Evolutionary conservation across 2,888 invertebrate genomes (phyloP).

Genomic region (Coelogynopora nodosa): DNA sequence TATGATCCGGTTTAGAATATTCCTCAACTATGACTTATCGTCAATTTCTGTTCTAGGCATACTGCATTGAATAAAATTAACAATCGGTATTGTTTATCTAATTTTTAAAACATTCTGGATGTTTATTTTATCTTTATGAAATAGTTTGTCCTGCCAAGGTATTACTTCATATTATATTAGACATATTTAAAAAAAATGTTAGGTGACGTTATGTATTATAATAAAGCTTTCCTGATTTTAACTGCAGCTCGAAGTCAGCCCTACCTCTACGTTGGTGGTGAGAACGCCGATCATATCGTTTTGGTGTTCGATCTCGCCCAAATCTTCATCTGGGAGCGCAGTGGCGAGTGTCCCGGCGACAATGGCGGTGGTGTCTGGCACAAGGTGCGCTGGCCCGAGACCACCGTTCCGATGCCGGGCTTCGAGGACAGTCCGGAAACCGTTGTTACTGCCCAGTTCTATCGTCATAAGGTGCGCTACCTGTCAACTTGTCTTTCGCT

Average conservation of each 20-base stretch:
- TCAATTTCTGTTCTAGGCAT: no score
- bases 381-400: background rate
- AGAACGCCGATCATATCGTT: background rate
- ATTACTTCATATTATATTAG: no score
- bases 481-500: background rate
- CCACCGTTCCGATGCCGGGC: background rate
- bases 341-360: background rate
- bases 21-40: no score
- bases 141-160: no score
- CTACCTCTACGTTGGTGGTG: background rate
- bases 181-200: no score
- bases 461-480: background rate
- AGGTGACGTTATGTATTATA: no score
- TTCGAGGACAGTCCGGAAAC: background rate
- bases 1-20: no score
- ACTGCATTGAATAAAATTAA: no score
- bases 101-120: no score
- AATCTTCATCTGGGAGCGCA: background rate
- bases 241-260: background rate
- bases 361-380: background rate
- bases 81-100: no score
- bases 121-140: no score
- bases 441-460: background rate
- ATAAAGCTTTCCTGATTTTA: no score
- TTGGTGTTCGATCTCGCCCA: background rate